Evolutionary conservation across 2,797 vertebrate species (phyloP).

Genomic region (Vespertilio murinus): DNA sequence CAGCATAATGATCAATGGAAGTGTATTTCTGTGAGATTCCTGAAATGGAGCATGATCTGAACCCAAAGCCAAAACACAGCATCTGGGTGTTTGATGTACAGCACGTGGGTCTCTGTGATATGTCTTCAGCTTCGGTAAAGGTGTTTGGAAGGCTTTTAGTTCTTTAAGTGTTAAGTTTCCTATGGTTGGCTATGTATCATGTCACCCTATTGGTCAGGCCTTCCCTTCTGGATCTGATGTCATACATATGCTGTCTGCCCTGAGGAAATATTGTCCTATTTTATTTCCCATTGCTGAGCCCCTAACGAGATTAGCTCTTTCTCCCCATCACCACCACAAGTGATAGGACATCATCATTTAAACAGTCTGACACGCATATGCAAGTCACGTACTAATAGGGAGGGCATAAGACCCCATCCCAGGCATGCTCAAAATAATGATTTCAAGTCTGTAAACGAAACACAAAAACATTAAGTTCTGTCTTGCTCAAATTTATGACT

Average conservation of each 20-base stretch:
- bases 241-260: background rate
- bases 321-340: background rate
- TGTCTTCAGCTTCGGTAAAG: background rate
- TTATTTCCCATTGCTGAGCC: background rate
- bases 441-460: background rate
- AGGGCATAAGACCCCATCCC: background rate
- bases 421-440: too few species aligned
- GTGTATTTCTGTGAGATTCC: background rate
- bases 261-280: background rate
- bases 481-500: background rate
- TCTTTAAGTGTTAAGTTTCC: background rate
- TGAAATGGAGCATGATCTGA: background rate
- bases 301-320: background rate
- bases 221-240: background rate
- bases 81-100: background rate
- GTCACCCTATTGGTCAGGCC: background rate
- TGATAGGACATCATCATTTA: background rate
- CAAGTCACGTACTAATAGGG: background rate
- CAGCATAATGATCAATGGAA: background rate
- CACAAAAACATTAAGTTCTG: background rate
- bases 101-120: background rate
- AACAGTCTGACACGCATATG: background rate
- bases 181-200: background rate
- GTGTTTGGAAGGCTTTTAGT: background rate
- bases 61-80: background rate